These are phyloP conservation scores for Cyphomyrus discorhynchus DNA, from an alignment of 2,113 vertebrate genomes.

Conservation along the genomic window DNA sequence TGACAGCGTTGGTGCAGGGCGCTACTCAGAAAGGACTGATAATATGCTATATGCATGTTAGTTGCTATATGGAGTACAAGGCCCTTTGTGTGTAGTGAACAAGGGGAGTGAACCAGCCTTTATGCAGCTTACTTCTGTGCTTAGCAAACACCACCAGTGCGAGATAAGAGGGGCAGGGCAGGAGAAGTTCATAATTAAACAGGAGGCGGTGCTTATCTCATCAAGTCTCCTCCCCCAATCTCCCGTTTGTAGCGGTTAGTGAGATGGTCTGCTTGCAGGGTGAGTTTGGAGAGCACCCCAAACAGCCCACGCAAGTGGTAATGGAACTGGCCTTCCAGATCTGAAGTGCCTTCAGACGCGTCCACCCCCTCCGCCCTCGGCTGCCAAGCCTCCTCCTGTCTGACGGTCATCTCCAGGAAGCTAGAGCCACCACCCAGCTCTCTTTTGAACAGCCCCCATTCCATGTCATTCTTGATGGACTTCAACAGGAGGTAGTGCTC, in stretches of 20 bases:
- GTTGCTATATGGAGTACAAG: background rate
- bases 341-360: slow-evolving; percentile 31
- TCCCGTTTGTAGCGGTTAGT: slow-evolving; percentile 70
- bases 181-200: background rate
- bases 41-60: background rate
- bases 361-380: slow-evolving; percentile 25
- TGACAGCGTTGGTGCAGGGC: background rate
- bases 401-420: slow-evolving; percentile 65
- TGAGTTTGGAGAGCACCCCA: slow-evolving; percentile 66
- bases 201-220: slow-evolving; percentile 43
- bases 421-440: slow-evolving; percentile 57
- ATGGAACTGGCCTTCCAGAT: slow-evolving; percentile 65
- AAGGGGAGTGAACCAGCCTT: background rate
- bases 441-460: slow-evolving; percentile 63
- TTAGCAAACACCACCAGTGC: background rate
- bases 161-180: background rate
- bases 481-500: slow-evolving; percentile 70
- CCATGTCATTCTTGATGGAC: slow-evolving; percentile 71
- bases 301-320: slow-evolving; percentile 67
- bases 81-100: slow-evolving; percentile 5
- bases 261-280: slow-evolving; percentile 61
- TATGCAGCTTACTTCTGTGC: background rate
- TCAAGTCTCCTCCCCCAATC: slow-evolving; percentile 62
- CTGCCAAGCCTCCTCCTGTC: slow-evolving; percentile 54
- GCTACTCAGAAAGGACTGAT: background rate